Percentiles rank a stretch among this genome's conserved stretches.
Conservation (phyloP, 2,888 invertebrate species). For the Chrysolina haemoptera region DNA sequence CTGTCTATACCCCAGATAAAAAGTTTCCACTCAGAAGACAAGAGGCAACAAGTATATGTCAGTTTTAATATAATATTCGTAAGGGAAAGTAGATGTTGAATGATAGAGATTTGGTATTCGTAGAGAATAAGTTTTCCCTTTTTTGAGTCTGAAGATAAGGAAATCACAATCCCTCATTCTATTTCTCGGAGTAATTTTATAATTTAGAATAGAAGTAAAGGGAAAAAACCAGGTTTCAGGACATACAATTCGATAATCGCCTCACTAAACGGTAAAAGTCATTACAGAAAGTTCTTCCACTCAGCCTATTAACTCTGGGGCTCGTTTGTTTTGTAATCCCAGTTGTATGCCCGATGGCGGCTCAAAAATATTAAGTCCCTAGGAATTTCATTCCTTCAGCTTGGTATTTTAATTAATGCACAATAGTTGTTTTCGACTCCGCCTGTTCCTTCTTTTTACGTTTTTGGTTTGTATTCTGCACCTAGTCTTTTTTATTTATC, state of each 20-base stretch:
- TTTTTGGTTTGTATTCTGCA: not conserved
- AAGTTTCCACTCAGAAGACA: too few relatives aligned
- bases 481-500: not conserved
- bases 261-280: conserved; percentile 8
- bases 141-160: too few relatives aligned
- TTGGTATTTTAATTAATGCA: not conserved
- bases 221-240: not conserved
- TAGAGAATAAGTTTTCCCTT: too few relatives aligned
- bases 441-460: not conserved
- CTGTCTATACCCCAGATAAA: too few relatives aligned
- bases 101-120: too few relatives aligned
- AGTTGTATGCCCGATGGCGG: conserved; percentile 44
- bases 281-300: conserved; percentile 51
- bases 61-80: too few relatives aligned
- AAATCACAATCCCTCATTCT: too few relatives aligned
- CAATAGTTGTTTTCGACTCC: not conserved
- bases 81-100: too few relatives aligned
- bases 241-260: conserved; percentile 7
- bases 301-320: conserved; percentile 51
- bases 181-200: too few relatives aligned
- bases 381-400: not conserved
- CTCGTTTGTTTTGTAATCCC: conserved; percentile 52
- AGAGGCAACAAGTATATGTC: too few relatives aligned
- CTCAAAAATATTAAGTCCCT: conserved; percentile 47
- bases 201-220: conserved; percentile 3